Evolutionary conservation across 2,888 invertebrate genomes (phyloP).

Genomic region (Monoplex corrugatus): DNA sequence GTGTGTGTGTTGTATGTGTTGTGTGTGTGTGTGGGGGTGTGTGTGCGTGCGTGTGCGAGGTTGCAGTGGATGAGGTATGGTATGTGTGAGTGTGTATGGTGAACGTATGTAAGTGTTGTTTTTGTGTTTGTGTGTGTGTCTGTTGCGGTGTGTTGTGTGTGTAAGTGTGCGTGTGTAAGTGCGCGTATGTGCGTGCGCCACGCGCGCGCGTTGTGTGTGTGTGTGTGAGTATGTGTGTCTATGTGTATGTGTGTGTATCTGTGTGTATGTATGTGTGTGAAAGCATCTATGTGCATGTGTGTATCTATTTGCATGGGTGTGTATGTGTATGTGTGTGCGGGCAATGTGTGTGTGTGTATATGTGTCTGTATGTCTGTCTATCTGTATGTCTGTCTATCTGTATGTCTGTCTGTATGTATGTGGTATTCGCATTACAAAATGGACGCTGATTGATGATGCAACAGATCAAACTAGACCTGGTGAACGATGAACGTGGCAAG

Average conservation of each 20-base stretch:
- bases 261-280: too few species aligned
- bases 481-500: constrained; percentile 33
- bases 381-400: background rate
- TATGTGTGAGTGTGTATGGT: background rate
- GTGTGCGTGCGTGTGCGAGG: background rate
- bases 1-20: background rate
- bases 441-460: background rate
- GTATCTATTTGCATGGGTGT: too few species aligned
- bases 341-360: too few species aligned
- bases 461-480: constrained; percentile 33
- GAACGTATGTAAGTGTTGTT: too few species aligned
- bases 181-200: too few species aligned
- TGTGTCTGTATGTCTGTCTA: too few species aligned
- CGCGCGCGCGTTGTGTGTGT: too few species aligned
- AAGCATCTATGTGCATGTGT: too few species aligned
- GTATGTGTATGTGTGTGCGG: too few species aligned
- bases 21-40: background rate
- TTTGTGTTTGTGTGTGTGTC: background rate
- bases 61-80: background rate
- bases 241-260: too few species aligned
- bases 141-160: background rate
- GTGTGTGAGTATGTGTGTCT: too few species aligned
- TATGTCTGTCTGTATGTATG: background rate
- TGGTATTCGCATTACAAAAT: background rate
- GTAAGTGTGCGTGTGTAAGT: too few species aligned